Conservation (phyloP, 2,888 invertebrate species). For the Aradus depressus region DNA sequence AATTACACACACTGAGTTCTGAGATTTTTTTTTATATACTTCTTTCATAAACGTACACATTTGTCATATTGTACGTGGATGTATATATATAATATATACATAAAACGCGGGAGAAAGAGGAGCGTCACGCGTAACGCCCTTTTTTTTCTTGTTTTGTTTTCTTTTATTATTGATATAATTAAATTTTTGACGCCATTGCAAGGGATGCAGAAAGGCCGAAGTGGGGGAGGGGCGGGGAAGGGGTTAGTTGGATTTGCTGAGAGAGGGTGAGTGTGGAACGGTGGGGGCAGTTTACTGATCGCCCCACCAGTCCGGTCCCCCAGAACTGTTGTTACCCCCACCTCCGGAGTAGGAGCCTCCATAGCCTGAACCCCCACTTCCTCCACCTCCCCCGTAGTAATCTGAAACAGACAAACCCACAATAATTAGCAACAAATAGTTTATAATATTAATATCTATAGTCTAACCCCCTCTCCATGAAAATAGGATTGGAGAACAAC, state of each 20-base stretch:
- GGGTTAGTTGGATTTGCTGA: slow-evolving; percentile 25
- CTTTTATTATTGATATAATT: slow-evolving; percentile 7
- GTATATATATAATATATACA: slow-evolving; percentile 7
- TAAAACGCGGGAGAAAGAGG: slow-evolving; percentile 5
- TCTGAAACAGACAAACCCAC: too few relatives aligned
- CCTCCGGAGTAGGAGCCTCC: slow-evolving; percentile 40
- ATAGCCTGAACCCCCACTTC: slow-evolving; percentile 40
- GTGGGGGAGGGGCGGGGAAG: slow-evolving; percentile 23
- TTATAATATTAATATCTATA: too few relatives aligned
- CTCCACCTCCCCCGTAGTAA: slow-evolving; percentile 41
- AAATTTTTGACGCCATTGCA: slow-evolving; percentile 10
- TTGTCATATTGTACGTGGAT: slow-evolving; percentile 1
- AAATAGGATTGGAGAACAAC: too few relatives aligned
- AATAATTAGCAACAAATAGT: too few relatives aligned
- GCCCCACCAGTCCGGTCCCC: slow-evolving; percentile 39
- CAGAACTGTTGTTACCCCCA: slow-evolving; percentile 36
- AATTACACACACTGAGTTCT: slow-evolving; percentile 9
- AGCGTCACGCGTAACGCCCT: slow-evolving; percentile 1
- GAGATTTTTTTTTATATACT: slow-evolving; percentile 7
- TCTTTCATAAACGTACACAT: slow-evolving; percentile 4
- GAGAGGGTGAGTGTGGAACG: slow-evolving; percentile 22
- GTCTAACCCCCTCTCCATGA: too few relatives aligned
- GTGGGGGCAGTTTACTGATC: slow-evolving; percentile 19
- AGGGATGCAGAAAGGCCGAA: slow-evolving; percentile 27
- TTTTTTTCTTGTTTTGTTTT: slow-evolving; percentile 11